Evolutionary conservation across 2,113 vertebrate genomes (phyloP).

Genomic region (Atractosteus spatula): DNA sequence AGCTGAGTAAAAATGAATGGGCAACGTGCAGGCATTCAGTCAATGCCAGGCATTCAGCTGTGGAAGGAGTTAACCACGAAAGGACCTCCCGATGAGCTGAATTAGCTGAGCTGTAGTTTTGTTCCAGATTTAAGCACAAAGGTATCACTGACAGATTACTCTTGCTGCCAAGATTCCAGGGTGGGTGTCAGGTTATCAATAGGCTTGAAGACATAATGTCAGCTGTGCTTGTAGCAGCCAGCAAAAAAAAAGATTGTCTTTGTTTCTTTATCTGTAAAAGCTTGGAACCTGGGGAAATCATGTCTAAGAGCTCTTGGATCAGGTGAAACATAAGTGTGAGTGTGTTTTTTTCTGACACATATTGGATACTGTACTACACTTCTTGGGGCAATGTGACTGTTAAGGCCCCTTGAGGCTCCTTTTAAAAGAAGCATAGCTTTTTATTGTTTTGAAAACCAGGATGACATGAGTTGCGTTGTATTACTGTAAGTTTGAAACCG

Average conservation of each 20-base stretch:
- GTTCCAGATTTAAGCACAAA: conserved; percentile 14
- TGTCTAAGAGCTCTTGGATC: neutral
- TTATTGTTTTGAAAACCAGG: too few relatives aligned
- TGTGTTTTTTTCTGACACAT: neutral
- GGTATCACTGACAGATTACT: conserved; percentile 13
- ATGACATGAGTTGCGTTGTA: too few relatives aligned
- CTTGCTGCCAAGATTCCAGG: conserved; percentile 46
- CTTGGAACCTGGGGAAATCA: neutral
- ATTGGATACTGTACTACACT: too few relatives aligned
- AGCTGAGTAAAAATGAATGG: conserved; percentile 17
- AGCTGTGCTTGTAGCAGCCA: conserved; percentile 30
- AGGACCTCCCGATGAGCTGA: neutral
- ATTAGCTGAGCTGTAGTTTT: conserved; percentile 7
- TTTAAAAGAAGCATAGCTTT: too few relatives aligned
- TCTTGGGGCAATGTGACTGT: too few relatives aligned
- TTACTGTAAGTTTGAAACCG: too few relatives aligned
- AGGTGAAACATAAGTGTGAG: neutral
- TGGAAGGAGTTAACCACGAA: neutral
- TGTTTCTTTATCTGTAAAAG: conserved; percentile 9
- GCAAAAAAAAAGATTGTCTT: conserved; percentile 3
- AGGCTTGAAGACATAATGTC: conserved; percentile 40
- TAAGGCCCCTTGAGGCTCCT: too few relatives aligned
- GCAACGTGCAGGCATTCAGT: conserved; percentile 35
- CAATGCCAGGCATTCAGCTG: conserved; percentile 37
- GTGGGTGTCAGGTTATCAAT: conserved; percentile 46